A percentile compares a stretch with the other conserved stretches of the same genome.
phyloP scores from a whole-genome alignment of 1,140 invertebrate genomes.

The Lasioglossum albipes region DNA sequence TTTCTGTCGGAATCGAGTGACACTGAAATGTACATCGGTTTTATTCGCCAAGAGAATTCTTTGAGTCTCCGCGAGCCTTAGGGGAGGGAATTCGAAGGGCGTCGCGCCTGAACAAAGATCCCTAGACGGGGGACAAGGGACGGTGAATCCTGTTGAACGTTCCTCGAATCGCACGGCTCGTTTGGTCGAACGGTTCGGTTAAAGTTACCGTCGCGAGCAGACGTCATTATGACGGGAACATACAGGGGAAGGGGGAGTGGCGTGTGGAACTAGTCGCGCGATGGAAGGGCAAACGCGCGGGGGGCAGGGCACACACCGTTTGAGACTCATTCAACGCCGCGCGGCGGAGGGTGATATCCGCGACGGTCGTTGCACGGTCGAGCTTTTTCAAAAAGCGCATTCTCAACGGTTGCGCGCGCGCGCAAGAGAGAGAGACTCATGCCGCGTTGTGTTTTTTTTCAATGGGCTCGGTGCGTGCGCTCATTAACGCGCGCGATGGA shows the following conservation, averaged over 20 bases:
- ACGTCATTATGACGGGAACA: background rate
- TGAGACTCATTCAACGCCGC: background rate
- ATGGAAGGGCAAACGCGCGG: background rate
- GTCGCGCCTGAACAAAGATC: no score
- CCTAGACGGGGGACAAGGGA: background rate
- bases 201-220: background rate
- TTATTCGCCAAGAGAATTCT: no score
- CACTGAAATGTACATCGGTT: no score
- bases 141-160: conserved; percentile 1
- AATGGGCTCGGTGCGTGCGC: background rate
- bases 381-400: conserved; percentile 4
- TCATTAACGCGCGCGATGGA: conserved; percentile 5
- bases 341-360: no score
- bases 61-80: no score
- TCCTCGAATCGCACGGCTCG: conserved; percentile 2
- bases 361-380: background rate
- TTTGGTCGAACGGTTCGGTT: conserved; percentile 1
- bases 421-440: no score
- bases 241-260: no score
- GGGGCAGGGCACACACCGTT: background rate
- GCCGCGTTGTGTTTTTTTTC: background rate
- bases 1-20: no score
- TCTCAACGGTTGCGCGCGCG: background rate
- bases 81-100: no score
- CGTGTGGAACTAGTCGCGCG: no score